Evolutionary conservation across 2,113 vertebrate genomes (phyloP), one percentile per base, ranked within the genome.

Genomic region (Ammodytes marinus): DNA sequence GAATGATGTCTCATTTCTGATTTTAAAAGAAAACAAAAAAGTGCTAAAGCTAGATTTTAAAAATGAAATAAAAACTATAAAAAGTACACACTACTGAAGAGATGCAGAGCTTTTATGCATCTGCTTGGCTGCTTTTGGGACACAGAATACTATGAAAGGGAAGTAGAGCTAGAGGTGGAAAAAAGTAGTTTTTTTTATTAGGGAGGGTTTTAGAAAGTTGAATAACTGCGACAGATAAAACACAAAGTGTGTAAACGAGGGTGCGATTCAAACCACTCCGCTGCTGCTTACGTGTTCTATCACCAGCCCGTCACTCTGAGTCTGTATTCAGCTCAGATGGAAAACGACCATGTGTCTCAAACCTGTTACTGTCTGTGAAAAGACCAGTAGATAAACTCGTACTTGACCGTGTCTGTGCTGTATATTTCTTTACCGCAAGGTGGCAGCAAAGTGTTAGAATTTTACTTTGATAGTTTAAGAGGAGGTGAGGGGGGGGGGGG

Each of bases 291-390:
- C 10, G 78, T 92, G 87, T 94, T 93, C 92, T 90, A 87, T 93
- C 92, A 94, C 94, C 94, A 95, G 94, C 94, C 27, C 69, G 82
- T 95, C 93, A 91, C 69, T 94, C 92, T 93, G 92, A 92, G 94
- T 88, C 80, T 73, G 67, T 27, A 80, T 71, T 49, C 27, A 61
- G 74, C 92, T 95, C 91, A 84, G 93, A 91, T 85, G 89, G 88
- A 92, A 27, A 94, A 95, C 94, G 91, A 95, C 94, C 93, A 95
- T 95, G 93, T 95, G 93, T 95, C 90, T 95, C 88, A 90, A 94
- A 92, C 91, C 92, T 94, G 94, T 94, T 95, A 94, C 77, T 78
- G 79, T 91, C 82, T 90, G 77, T 82, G 64, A 49, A 72, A 77
- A 69, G 27, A 80, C 55, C 69, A 80, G 83, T 43, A 43, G 60